Evolutionary conservation across 2,888 invertebrate genomes (phyloP).

Genomic region (Galeopsomyia nigrocyanea): DNA sequence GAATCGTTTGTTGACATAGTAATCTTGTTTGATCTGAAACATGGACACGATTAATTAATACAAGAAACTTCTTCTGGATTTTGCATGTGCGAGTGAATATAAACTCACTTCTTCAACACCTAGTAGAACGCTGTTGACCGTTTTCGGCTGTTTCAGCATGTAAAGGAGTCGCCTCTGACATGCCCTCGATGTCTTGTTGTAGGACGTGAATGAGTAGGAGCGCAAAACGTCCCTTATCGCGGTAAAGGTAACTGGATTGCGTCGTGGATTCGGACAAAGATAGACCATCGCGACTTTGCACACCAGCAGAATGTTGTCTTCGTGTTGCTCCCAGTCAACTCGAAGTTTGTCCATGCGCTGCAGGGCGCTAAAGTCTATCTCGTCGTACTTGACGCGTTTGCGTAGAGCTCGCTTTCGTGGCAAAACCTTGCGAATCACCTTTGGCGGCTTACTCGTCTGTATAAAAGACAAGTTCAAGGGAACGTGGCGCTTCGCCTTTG

Average conservation of each 20-base stretch:
- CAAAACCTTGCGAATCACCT: constrained; percentile 56
- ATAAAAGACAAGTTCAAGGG: constrained; percentile 46
- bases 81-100: no score
- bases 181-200: constrained; percentile 79
- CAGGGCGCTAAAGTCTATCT: constrained; percentile 76
- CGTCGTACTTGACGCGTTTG: constrained; percentile 71
- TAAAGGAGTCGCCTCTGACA: constrained; percentile 77
- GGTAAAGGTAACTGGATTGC: constrained; percentile 68
- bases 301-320: constrained; percentile 79
- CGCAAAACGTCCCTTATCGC: constrained; percentile 74
- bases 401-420: constrained; percentile 56
- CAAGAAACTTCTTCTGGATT: no score
- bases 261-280: constrained; percentile 67
- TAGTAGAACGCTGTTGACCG: constrained; percentile 73
- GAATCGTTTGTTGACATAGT: constrained; percentile 69
- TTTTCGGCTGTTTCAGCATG: constrained; percentile 74
- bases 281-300: constrained; percentile 76
- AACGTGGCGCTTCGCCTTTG: constrained; percentile 18
- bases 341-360: constrained; percentile 74
- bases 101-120: constrained; percentile 72
- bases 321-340: constrained; percentile 77
- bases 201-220: constrained; percentile 68
- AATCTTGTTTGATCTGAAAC: constrained; percentile 71
- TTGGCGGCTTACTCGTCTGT: constrained; percentile 37
- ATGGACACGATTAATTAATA: background rate